A percentile compares a stretch with the other conserved stretches of the same genome.
Conservation (phyloP, 1,140 invertebrate species). For the Leptinotarsa lineolata region DNA sequence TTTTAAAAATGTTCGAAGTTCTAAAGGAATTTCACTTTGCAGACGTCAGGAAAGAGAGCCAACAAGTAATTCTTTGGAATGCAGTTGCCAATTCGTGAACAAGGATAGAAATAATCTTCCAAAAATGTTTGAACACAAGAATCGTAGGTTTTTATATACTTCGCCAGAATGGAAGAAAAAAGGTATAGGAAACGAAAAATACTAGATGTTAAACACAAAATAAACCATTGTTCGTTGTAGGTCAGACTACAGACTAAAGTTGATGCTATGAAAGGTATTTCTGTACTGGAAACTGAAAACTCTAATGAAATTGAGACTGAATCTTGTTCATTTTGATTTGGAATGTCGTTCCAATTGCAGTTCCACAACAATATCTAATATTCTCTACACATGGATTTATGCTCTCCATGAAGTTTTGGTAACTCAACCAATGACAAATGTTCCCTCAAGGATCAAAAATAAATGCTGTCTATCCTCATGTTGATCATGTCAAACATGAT, state of each 20-base stretch:
- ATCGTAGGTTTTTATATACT: constrained; percentile 3
- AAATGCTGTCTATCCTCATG: constrained; percentile 24
- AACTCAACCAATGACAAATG: constrained; percentile 9
- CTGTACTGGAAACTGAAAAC: constrained; percentile 3
- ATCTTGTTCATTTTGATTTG: no score
- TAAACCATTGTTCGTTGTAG: constrained; percentile 2
- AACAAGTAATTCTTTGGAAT: background rate
- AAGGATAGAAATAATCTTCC: no score
- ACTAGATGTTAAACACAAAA: constrained; percentile 2
- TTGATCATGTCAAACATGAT: no score
- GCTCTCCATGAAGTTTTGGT: constrained; percentile 7
- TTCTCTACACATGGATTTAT: constrained; percentile 26
- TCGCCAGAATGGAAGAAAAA: background rate
- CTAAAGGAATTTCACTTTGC: no score
- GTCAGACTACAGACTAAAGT: background rate
- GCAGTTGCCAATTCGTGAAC: constrained; percentile 1
- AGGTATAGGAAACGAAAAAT: constrained; percentile 2
- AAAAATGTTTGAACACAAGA: constrained; percentile 2
- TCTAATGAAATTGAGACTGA: no score
- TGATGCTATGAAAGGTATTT: background rate
- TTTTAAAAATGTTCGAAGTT: no score
- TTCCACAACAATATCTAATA: constrained; percentile 34
- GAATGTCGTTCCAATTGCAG: no score
- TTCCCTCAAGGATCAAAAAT: constrained; percentile 30
- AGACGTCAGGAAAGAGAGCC: background rate